A percentile compares a stretch with the other conserved stretches of the same genome.
phyloP scores from a whole-genome alignment of 1,140 invertebrate species.

The Macrotrachela quadricornifera region DNA sequence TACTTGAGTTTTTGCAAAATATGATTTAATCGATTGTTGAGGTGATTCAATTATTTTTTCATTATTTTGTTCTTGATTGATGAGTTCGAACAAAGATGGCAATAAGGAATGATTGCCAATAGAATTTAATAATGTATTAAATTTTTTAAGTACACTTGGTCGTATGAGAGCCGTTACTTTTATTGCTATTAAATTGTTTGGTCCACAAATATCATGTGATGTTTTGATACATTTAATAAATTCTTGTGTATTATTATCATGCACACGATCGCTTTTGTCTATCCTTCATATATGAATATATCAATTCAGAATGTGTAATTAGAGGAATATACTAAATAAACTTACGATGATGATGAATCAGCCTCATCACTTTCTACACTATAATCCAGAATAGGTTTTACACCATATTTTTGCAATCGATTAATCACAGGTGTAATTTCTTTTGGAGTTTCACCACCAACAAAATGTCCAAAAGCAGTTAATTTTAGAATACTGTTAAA shows the following conservation, averaged over 20 bases:
- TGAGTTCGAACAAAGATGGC: too few species aligned
- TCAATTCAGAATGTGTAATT: slow-evolving; percentile 51
- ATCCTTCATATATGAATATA: neutral
- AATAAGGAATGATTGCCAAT: too few species aligned
- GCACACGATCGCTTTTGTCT: neutral
- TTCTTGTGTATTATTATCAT: slow-evolving; percentile 84
- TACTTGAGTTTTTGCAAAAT: too few species aligned
- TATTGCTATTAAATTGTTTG: slow-evolving; percentile 82
- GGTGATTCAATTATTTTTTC: too few species aligned
- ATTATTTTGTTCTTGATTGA: too few species aligned
- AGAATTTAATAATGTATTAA: neutral
- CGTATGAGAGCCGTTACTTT: slow-evolving; percentile 89
- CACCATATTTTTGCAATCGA: slow-evolving; percentile 67
- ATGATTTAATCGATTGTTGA: too few species aligned
- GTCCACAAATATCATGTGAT: slow-evolving; percentile 76
- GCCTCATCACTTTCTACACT: slow-evolving; percentile 82
- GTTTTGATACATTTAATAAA: slow-evolving; percentile 85
- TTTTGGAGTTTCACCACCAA: slow-evolving; percentile 32
- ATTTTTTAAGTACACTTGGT: slow-evolving; percentile 71
- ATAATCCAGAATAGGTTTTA: slow-evolving; percentile 94
- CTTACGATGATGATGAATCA: slow-evolving; percentile 61
- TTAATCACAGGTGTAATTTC: slow-evolving; percentile 41
- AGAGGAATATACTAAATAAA: too few species aligned
- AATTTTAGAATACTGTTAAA: slow-evolving; percentile 71
- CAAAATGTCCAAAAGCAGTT: slow-evolving; percentile 96